These are phyloP conservation scores for Spinus olivaceus DNA, from an alignment of 2,797 vertebrate species.

Conservation along the genomic window DNA sequence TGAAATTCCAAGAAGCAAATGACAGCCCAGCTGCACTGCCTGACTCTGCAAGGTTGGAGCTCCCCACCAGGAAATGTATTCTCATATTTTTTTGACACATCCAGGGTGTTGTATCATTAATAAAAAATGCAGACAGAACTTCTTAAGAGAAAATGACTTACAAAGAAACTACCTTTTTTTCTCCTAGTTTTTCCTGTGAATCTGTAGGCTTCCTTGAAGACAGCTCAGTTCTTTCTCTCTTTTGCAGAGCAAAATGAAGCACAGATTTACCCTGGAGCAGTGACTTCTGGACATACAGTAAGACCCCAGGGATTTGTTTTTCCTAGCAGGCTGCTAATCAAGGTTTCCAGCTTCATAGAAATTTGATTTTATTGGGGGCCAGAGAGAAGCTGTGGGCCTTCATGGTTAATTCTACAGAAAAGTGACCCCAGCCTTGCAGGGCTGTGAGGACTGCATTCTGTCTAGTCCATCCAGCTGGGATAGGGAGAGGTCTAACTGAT, in stretches of 20 bases:
- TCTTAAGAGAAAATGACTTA: conserved; percentile 39
- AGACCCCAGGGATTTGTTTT: not conserved
- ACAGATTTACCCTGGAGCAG: not conserved
- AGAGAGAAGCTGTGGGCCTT: not conserved
- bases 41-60: conserved; percentile 10
- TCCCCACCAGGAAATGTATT: conserved; percentile 43
- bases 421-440: not conserved
- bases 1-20: conserved; percentile 48
- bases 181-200: not conserved
- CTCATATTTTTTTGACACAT: conserved; percentile 47
- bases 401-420: not conserved
- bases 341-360: not conserved
- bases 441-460: not conserved
- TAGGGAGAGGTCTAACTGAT: not conserved
- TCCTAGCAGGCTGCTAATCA: not conserved
- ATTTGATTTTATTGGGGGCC: not conserved
- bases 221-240: not conserved
- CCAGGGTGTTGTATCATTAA: conserved; percentile 55
- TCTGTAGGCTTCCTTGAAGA: not conserved
- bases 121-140: conserved; percentile 53
- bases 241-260: not conserved
- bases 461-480: not conserved
- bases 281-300: not conserved
- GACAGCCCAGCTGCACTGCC: not conserved
- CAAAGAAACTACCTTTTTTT: not conserved